phyloP scores from a whole-genome alignment of 2,113 vertebrate species.

The Campylorhamphus procurvoides region DNA sequence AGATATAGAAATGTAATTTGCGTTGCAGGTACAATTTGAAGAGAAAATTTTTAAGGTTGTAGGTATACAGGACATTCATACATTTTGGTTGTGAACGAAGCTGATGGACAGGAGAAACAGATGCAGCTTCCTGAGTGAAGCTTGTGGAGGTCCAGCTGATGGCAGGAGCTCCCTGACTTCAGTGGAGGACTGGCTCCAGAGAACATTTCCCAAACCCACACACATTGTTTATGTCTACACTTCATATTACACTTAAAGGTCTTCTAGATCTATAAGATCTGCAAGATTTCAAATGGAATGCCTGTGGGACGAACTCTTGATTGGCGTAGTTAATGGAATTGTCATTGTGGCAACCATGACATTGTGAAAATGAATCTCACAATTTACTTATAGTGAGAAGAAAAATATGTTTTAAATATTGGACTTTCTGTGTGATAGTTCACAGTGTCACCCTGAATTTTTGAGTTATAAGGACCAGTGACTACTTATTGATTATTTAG shows the following conservation, averaged over 20 bases:
- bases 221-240: not conserved
- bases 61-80: not conserved
- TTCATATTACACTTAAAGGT: not conserved
- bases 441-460: not conserved
- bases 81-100: not conserved
- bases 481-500: not conserved
- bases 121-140: not conserved
- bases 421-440: not conserved
- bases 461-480: not conserved
- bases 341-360: not conserved
- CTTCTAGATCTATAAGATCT: not conserved
- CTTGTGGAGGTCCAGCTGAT: not conserved
- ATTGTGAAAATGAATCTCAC: not conserved
- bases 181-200: not conserved
- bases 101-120: not conserved
- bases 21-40: not conserved
- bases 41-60: not conserved
- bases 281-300: not conserved
- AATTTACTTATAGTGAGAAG: not conserved
- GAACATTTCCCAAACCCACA: not conserved
- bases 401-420: not conserved
- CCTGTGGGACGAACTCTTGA: not conserved
- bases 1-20: not conserved
- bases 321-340: not conserved
- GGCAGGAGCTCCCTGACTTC: not conserved